Evolutionary conservation across 1,140 invertebrate genomes (phyloP), one percentile per base, ranked within the genome.

Genomic region (Neomicropteryx cornuta): DNA sequence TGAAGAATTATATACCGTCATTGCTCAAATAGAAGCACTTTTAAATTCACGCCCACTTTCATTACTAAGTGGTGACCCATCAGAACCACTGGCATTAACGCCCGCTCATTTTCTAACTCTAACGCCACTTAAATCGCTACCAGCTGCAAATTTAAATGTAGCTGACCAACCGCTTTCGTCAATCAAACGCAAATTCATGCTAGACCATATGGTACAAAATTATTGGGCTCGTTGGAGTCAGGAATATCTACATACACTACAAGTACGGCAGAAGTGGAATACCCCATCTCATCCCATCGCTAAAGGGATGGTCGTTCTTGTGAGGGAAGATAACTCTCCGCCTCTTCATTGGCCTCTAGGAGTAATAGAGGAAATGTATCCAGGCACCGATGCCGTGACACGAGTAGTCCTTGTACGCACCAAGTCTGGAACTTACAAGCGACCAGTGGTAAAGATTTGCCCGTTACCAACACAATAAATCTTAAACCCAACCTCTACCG

Each of bases 31-130:
- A 24, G 56, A 60, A 42, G 47, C 49, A 8, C 31, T 48, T 24
- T 32, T 64, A 35, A 64, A 62, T 37, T 54, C 49, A 2, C 33
- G 55, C 6, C 55, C 57, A 10, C 40, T 60, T 21, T 44, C 42
- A 14, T 40, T 46, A 20, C 10, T 51, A 5, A 37, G 38, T 18
- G 33, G 37, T 24, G 46, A 48, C 20, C 47, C 52, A 4, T 42
- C 48, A 17, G 52, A 59, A 32, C 32, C 45, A 22, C 14, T 27
- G 18, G 36, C 47, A 1, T 18, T 60, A 6, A 58, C 52, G 4
- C 54, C 59, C 8, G 45, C 49, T 5, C 58, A 62, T 44, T 60
- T 62, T 41, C 38, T 60, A 16, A 47, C 45, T 6, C 43, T 44
- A 14, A 28, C 41, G 21, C 42, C 52, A 46, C 27, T 60, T 50